These are phyloP conservation scores for Lathamus discolor DNA, from an alignment of 2,113 vertebrate species.

Conservation along the genomic window DNA sequence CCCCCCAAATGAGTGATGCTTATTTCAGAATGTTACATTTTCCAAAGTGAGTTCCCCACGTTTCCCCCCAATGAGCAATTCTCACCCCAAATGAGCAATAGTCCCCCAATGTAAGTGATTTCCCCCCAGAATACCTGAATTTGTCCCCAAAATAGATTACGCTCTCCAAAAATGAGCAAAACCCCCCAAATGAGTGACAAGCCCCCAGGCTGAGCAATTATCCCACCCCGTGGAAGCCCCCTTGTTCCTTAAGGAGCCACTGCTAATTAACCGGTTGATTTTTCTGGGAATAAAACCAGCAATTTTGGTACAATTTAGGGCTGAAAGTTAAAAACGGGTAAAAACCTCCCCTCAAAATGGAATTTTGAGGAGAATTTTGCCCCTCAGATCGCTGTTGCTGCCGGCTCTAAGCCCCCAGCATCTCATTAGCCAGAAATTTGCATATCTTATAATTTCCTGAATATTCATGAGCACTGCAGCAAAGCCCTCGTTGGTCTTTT, in stretches of 20 bases:
- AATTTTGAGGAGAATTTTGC: not conserved
- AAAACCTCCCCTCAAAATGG: not conserved
- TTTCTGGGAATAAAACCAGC: not conserved
- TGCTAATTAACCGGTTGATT: not conserved
- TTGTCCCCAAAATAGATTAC: not conserved
- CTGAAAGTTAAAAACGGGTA: not conserved
- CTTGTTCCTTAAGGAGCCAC: not conserved
- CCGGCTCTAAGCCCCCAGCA: not conserved
- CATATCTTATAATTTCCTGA: not conserved
- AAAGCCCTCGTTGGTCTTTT: not conserved
- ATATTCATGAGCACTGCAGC: not conserved
- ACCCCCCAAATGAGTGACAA: not conserved
- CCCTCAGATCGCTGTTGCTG: fast-evolving
- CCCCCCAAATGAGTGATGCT: not conserved
- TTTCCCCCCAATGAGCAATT: not conserved
- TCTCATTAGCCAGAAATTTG: not conserved
- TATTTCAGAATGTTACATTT: not conserved
- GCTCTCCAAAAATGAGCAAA: not conserved
- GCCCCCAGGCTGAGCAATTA: not conserved
- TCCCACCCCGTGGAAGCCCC: fast-evolving
- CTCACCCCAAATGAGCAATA: not conserved
- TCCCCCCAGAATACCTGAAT: not conserved
- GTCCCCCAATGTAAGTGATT: not conserved
- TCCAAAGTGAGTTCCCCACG: not conserved
- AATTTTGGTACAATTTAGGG: not conserved